Evolutionary conservation across 2,888 invertebrate genomes (phyloP), one percentile per base, ranked within the genome.

Genomic region (Plagodis pulveraria): DNA sequence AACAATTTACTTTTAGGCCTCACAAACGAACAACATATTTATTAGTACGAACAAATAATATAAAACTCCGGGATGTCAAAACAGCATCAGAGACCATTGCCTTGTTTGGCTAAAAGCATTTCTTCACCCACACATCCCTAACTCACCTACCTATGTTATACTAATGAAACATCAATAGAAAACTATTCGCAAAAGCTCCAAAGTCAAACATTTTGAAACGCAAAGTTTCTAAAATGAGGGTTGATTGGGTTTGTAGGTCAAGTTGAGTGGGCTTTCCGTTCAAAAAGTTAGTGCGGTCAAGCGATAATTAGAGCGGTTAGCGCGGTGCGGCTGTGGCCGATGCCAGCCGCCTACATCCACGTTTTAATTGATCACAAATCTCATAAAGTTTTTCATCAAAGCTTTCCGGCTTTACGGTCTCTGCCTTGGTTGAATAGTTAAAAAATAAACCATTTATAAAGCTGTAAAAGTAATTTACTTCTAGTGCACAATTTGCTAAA

Each of bases 281-380:
- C 41, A 46, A 51, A 62, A 58, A 55, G 62, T 55, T 51, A 38
- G 54, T 38, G 35, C 40, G 11, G 48, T 49, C 49, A 47, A 48
- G 22, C 42, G 45, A 33, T 42, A 55, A 55, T 58, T 48, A 53
- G n/a, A 53, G 33, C 56, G 47, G 47, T 47, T 44, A 52, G 44
- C 46, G 52, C 43, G 35, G 48, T 6, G 10, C 43, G 34, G 11
- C 36, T 40, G 40, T 10, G 40, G 40, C 10, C 40, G 10, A 10
- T 36, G 36, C 8, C 42, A 5, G 11, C 9, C n/a, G n/a, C 12
- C 9, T 2, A 8, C 42, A 5, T 10, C 9, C n/a, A 12, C 12
- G 35, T 56, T 34, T 53, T 53, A 53, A 53, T 58, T 53, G 49
- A 53, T 50, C 38, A 46, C 41, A 54, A 50, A 49, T 32, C 40